These are phyloP conservation scores for Holothuria glaberrima DNA, from an alignment of 35 echinoderm and acorn worm genomes.

Conservation along the genomic window DNA sequence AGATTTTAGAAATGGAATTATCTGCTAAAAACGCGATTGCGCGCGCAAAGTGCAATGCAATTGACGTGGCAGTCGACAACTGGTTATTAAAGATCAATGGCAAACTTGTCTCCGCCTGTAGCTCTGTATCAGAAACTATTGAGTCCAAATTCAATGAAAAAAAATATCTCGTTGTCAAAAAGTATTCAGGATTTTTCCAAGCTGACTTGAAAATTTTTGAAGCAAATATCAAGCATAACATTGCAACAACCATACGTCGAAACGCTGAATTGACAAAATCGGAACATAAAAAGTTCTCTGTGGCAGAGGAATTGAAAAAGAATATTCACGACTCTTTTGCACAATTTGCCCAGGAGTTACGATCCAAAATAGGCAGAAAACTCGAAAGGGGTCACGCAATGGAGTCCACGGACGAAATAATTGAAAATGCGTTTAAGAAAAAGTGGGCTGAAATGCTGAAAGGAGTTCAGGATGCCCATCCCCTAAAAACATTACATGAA, in stretches of 20 bases:
- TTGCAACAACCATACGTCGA: background rate
- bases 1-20: background rate
- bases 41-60: background rate
- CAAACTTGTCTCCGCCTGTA: background rate
- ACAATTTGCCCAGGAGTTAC: background rate
- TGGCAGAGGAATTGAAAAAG: background rate
- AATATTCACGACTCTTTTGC: background rate
- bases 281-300: background rate
- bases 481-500: background rate
- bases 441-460: background rate
- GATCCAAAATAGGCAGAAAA: background rate
- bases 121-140: background rate
- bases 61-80: background rate
- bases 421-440: background rate
- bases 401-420: background rate
- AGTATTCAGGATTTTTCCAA: background rate
- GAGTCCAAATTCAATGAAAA: background rate
- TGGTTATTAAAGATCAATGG: background rate
- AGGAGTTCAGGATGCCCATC: background rate
- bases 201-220: background rate
- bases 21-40: background rate
- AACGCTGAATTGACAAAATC: background rate
- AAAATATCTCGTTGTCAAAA: background rate
- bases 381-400: background rate
- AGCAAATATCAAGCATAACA: background rate